Evolutionary conservation across 2,113 vertebrate genomes (phyloP), one percentile per base, ranked within the genome.

Genomic region (Chinchilla lanigera): DNA sequence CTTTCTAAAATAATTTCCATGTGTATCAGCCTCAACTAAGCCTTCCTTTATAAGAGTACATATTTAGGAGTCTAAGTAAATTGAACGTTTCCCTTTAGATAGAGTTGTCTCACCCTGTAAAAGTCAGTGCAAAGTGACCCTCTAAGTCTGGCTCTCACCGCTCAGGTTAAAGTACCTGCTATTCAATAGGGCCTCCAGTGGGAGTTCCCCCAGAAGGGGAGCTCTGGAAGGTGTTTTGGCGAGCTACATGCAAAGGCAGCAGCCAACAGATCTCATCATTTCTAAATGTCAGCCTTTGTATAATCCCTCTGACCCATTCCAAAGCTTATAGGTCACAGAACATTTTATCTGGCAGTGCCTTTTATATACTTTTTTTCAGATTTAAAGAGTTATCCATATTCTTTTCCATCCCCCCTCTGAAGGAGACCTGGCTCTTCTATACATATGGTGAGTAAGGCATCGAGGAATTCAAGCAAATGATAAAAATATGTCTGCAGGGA

Each of bases 201-300:
- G 93, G 90, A 85, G 78, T 13, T n/a, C 80, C 65, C 67, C 95
- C 8, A 5, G 88, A 96, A 96, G 44, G 92, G 56, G 19, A 58
- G 47, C 44, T 87, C 13, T 28, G 41, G 96, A 67, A 94, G 91
- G 80, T 87, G 63, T 93, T 98, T 97, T 89, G 96, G 92, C 1
- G 5, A 95, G 94, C 60, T 95, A 24, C 95, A 69, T 96, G 95
- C 89, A 97, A 97, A 93, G 24, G 38, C 94, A 97, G 94, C 86
- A 97, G 90, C 71, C 89, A 93, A 86, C 4, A n/a, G 97, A 97
- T 85, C 98, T 54, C 78, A 97, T 97, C 54, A 90, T 95, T 98
- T 98, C 96, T 96, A 98, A 98, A 98, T 98, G 97, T 98, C 98
- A 98, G 85, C 52, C 95, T 97, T 80, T 94, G 52, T 90, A 97